Percentiles rank a stretch among this genome's conserved stretches.
Evolutionary conservation across 2,797 vertebrate genomes (phyloP).

Genomic region (Oryzias sinensis): DNA sequence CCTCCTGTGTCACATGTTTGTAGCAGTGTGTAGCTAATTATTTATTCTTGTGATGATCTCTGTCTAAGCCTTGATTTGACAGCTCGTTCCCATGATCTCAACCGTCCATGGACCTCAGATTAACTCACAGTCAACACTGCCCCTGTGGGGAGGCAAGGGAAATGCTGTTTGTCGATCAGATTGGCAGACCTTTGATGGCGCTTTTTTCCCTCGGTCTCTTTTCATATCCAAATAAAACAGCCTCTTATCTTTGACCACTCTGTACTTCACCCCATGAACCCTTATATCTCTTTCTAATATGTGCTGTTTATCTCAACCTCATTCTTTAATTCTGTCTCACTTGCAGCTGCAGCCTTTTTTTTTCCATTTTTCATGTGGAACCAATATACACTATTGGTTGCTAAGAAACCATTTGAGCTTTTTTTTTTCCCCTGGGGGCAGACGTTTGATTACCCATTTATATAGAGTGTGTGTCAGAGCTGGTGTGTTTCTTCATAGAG

Average conservation of each 20-base stretch:
- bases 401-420: constrained; percentile 81
- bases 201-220: constrained; percentile 52
- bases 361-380: constrained; percentile 52
- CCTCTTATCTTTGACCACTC: constrained; percentile 55
- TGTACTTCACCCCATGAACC: constrained; percentile 55
- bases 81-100: constrained; percentile 52
- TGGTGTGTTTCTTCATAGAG: constrained; percentile 56
- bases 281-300: constrained; percentile 56
- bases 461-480: constrained; percentile 55
- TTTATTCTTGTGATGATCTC: constrained; percentile 59
- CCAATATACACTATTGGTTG: constrained; percentile 72
- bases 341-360: constrained; percentile 19
- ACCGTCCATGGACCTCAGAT: constrained; percentile 47
- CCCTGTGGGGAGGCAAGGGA: constrained; percentile 56
- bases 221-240: constrained; percentile 59
- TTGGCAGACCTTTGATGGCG: constrained; percentile 49
- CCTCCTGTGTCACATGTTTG: constrained; percentile 53
- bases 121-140: constrained; percentile 68
- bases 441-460: constrained; percentile 89
- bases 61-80: constrained; percentile 54
- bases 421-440: constrained; percentile 68
- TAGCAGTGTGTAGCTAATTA: constrained; percentile 51
- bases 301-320: constrained; percentile 58
- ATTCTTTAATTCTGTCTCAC: constrained; percentile 54
- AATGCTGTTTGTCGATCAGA: constrained; percentile 57